A percentile compares a stretch with the other conserved stretches of the same genome.
These are phyloP conservation scores for Basileuterus tristriatus DNA, from an alignment of 2,797 vertebrate genomes.

Conservation along the genomic window DNA sequence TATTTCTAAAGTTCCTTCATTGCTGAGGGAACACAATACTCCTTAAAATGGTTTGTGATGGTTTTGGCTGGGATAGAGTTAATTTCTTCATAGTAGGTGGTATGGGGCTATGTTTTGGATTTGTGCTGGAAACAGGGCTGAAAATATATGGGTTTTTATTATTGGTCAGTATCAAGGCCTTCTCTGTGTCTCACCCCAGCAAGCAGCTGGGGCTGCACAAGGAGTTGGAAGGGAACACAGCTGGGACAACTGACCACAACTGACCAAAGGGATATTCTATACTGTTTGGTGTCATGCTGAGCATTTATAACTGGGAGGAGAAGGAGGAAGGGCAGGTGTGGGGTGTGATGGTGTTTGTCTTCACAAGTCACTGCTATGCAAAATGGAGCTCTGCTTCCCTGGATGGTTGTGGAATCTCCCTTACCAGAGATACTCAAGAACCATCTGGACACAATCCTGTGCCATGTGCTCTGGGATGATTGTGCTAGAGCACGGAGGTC, in stretches of 20 bases:
- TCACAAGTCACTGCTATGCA: not conserved
- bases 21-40: rapidly evolving
- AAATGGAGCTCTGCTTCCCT: not conserved
- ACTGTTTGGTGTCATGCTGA: not conserved
- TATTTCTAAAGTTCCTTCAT: not conserved
- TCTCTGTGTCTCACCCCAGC: not conserved
- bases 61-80: not conserved
- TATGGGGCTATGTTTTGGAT: not conserved
- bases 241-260: not conserved
- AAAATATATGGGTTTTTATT: not conserved
- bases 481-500: not conserved
- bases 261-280: not conserved
- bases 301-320: not conserved
- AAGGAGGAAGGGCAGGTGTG: not conserved
- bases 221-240: not conserved
- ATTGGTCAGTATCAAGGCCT: not conserved
- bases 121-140: not conserved
- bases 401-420: not conserved
- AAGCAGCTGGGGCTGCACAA: not conserved
- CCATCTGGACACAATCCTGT: not conserved
- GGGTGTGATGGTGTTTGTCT: not conserved
- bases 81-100: not conserved
- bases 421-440: not conserved
- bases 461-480: not conserved
- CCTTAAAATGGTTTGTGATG: not conserved